A percentile compares a stretch with the other conserved stretches of the same genome.
These are phyloP conservation scores for Netelia fuscicornis DNA, from an alignment of 2,888 invertebrate genomes.

Conservation along the genomic window DNA sequence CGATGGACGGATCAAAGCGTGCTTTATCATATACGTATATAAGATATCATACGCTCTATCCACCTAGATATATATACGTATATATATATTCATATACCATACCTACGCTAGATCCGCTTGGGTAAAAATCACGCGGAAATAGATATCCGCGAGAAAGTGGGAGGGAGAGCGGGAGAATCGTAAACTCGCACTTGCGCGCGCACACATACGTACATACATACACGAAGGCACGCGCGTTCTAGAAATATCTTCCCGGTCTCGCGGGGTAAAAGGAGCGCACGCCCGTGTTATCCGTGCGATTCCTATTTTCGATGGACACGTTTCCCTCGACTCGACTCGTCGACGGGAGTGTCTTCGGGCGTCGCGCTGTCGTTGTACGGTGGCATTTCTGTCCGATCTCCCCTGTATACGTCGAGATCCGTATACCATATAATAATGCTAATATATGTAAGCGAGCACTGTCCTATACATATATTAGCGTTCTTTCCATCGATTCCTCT, in stretches of 20 bases:
- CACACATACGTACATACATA: neutral
- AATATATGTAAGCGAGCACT: conserved; percentile 15
- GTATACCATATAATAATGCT: too few species aligned
- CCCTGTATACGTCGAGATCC: too few species aligned
- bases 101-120: conserved; percentile 54
- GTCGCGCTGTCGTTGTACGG: neutral
- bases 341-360: conserved; percentile 18
- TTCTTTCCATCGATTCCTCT: neutral
- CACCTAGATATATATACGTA: neutral
- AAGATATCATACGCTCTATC: neutral
- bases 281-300: conserved; percentile 58
- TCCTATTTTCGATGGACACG: conserved; percentile 71
- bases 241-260: conserved; percentile 62
- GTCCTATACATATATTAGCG: neutral
- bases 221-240: conserved; percentile 33
- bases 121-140: conserved; percentile 66
- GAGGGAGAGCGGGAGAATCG: conserved; percentile 28
- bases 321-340: conserved; percentile 62
- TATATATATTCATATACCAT: neutral
- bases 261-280: conserved; percentile 38
- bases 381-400: conserved; percentile 28
- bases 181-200: conserved; percentile 44
- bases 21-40: conserved; percentile 9
- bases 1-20: conserved; percentile 61
- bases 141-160: conserved; percentile 54